Evolutionary conservation across 2,113 vertebrate genomes (phyloP).

Genomic region (Rousettus leschenaultii): DNA sequence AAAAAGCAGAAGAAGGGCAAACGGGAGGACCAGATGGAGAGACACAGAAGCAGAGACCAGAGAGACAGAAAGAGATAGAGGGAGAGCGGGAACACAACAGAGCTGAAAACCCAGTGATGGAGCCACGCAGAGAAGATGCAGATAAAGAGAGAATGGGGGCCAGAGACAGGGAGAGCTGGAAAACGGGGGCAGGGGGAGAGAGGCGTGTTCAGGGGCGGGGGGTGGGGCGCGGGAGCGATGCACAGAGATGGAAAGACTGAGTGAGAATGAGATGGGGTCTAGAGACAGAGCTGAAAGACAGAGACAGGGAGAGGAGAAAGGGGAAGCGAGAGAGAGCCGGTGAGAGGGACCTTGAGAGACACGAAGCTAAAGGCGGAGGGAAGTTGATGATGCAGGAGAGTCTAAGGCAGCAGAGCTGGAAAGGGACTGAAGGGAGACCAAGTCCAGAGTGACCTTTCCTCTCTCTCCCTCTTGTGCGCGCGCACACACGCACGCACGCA

Average conservation of each 20-base stretch:
- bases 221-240: too few species aligned
- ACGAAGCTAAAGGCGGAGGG: neutral
- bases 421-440: neutral
- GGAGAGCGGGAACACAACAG: neutral
- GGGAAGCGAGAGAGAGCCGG: neutral
- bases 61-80: neutral
- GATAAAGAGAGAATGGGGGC: neutral
- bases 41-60: neutral
- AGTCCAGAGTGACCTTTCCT: neutral
- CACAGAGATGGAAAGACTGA: neutral
- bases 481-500: too few species aligned
- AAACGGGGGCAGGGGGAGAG: too few species aligned
- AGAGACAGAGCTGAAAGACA: neutral
- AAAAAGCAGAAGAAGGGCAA: neutral
- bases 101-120: accelerated
- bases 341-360: neutral
- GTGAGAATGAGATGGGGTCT: neutral
- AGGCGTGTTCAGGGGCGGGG: accelerated
- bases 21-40: neutral
- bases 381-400: neutral
- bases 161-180: neutral
- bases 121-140: accelerated
- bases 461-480: neutral
- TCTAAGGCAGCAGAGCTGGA: neutral
- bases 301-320: neutral